phyloP scores from a whole-genome alignment of 1,140 invertebrate genomes.

The Penaeus indicus region DNA sequence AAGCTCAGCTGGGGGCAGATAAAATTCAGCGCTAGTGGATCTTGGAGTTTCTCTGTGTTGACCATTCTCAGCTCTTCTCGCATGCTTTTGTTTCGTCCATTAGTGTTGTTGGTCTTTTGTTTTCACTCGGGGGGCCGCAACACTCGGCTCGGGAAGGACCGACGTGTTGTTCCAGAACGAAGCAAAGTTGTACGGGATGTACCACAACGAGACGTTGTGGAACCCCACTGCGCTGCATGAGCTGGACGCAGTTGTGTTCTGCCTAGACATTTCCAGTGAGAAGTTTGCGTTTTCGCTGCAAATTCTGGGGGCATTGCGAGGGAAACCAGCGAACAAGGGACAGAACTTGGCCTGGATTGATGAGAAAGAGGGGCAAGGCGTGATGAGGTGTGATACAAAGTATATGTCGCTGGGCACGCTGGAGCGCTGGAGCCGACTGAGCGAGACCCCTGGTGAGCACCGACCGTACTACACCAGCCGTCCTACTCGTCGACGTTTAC shows the following conservation, averaged over 20 bases:
- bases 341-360: slow-evolving; percentile 1
- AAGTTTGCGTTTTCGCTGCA: slow-evolving; percentile 19
- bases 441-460: slow-evolving; percentile 47
- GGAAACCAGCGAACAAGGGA: not conserved
- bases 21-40: slow-evolving; percentile 27
- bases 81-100: slow-evolving; percentile 51
- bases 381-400: not conserved
- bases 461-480: slow-evolving; percentile 37
- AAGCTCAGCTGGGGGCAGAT: slow-evolving; percentile 6
- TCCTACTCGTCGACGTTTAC: slow-evolving; percentile 15
- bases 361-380: not conserved
- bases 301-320: not conserved
- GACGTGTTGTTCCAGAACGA: slow-evolving; percentile 24
- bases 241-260: not conserved
- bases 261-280: not conserved
- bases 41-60: slow-evolving; percentile 45
- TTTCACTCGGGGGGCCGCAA: slow-evolving; percentile 38
- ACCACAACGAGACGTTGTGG: slow-evolving; percentile 21
- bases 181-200: slow-evolving; percentile 35
- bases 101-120: slow-evolving; percentile 38
- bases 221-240: slow-evolving; percentile 39
- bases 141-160: slow-evolving; percentile 29
- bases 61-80: slow-evolving; percentile 46
- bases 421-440: slow-evolving; percentile 26
- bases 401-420: not conserved